Percentiles rank a stretch among this genome's conserved stretches.
These are phyloP conservation scores for Anthoscopus minutus DNA, from an alignment of 2,113 vertebrate species.

Conservation along the genomic window DNA sequence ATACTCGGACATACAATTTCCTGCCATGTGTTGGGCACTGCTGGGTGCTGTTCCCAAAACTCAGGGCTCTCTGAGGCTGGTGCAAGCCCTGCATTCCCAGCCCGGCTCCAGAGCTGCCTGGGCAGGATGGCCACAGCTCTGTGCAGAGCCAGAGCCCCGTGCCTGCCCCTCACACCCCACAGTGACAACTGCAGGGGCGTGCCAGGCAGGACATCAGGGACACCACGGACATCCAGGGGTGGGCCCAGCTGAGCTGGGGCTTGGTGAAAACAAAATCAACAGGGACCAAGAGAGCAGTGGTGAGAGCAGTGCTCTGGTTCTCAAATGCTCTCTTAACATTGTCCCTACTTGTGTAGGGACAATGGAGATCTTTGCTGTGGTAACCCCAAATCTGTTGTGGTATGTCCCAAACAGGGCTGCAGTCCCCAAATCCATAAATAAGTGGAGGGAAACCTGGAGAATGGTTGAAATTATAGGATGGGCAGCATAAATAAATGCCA, in stretches of 20 bases:
- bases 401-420: not conserved
- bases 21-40: fast-evolving
- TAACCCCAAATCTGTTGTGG: not conserved
- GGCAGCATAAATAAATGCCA: not conserved
- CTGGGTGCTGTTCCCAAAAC: not conserved
- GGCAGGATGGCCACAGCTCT: not conserved
- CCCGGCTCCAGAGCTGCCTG: not conserved
- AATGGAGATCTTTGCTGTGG: not conserved
- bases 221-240: fast-evolving
- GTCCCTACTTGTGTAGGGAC: not conserved
- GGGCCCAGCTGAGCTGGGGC: not conserved
- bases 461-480: not conserved
- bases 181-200: too few relatives aligned
- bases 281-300: not conserved
- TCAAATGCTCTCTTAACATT: not conserved
- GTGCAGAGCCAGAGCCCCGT: not conserved
- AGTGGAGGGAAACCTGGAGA: not conserved
- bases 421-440: not conserved
- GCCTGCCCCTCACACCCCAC: not conserved
- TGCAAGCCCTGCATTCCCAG: not conserved
- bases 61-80: fast-evolving
- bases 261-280: not conserved
- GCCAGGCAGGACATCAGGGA: fast-evolving
- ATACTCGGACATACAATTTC: not conserved
- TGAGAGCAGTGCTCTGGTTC: not conserved